These are phyloP conservation scores for Eolophus roseicapilla DNA, from an alignment of 2,113 vertebrate species.

Conservation along the genomic window DNA sequence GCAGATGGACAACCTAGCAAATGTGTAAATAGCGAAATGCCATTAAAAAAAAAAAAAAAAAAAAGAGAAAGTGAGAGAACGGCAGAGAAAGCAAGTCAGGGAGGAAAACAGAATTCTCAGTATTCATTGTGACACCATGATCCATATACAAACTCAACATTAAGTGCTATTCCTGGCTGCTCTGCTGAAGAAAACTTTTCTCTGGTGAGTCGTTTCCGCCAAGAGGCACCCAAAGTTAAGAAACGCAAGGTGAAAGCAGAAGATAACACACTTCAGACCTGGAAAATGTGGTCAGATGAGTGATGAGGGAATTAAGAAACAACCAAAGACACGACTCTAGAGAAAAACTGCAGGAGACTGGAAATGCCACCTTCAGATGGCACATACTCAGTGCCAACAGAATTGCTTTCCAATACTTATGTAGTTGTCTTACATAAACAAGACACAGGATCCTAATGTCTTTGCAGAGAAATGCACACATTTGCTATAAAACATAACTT, in stretches of 20 bases:
- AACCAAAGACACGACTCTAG: rapidly evolving
- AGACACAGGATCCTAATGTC: not conserved
- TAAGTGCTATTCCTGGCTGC: not conserved
- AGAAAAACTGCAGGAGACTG: not conserved
- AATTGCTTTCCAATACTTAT: not conserved
- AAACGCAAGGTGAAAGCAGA: not conserved
- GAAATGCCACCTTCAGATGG: not conserved
- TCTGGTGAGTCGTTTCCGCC: not conserved
- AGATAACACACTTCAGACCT: not conserved
- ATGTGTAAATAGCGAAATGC: constrained; percentile 20
- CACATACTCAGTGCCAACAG: not conserved
- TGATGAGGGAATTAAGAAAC: not conserved
- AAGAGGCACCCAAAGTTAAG: not conserved
- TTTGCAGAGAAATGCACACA: not conserved
- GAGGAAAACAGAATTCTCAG: not conserved
- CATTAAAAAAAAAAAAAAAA: not conserved
- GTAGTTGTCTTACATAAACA: not conserved
- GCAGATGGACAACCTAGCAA: constrained; percentile 49
- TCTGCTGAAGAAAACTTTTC: not conserved
- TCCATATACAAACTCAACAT: not conserved
- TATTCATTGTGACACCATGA: not conserved
- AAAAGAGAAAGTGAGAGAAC: not conserved
- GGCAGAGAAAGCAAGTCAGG: not conserved
- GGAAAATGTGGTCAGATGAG: not conserved
- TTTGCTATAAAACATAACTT: not conserved